Evolutionary conservation across 2,113 vertebrate species (phyloP), one percentile per base, ranked within the genome.

Genomic region (Paradoxurus hermaphroditus): DNA sequence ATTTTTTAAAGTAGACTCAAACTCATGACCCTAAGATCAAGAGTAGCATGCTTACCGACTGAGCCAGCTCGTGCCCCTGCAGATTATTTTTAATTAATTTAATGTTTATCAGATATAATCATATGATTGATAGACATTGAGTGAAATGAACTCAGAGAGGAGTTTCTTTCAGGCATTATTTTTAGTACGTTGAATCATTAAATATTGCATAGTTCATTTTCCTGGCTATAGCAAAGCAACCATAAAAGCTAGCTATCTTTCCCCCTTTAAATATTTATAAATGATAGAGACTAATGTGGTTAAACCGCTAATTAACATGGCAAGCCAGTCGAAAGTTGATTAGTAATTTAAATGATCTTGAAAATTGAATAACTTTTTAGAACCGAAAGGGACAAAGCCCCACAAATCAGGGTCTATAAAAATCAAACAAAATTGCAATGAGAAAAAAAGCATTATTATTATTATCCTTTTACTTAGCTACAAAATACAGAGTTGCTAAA

Each of bases 221-320:
- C 44, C 23, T 85, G 18, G 18, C 13, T 82, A 39, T 9, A 23
- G 49, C 46, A 89, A 59, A 63, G 44, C 15, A 94, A 34, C 72
- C 27, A 39, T 91, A 95, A 86, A 91, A 91, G 31, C 77, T 75
- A 67, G 65, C 81, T 95, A 46, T 91, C 44, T 88, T 77, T 95
- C 44, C 3, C 83, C 9, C 21, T 65, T 93, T 91, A 96, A 93
- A 91, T 72, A 89, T 89, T 96, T 95, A 91, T 89, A 94, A 90
- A 68, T 72, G 41, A 62, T 6, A 81, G 70, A 90, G 2, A 39
- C 53, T 85, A 86, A 85, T 85, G 36, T 5, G 4, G 34, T 56
- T 90, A 68, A 70, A 92, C 49, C 94, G 31, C 18, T 81, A 97
- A 86, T 34, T 59, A 79, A 93, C 56, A 79, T 56, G 56, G 23